Evolutionary conservation across 2,888 invertebrate species (phyloP), one percentile per base, ranked within the genome.

Genomic region (Orgyia antiqua): DNA sequence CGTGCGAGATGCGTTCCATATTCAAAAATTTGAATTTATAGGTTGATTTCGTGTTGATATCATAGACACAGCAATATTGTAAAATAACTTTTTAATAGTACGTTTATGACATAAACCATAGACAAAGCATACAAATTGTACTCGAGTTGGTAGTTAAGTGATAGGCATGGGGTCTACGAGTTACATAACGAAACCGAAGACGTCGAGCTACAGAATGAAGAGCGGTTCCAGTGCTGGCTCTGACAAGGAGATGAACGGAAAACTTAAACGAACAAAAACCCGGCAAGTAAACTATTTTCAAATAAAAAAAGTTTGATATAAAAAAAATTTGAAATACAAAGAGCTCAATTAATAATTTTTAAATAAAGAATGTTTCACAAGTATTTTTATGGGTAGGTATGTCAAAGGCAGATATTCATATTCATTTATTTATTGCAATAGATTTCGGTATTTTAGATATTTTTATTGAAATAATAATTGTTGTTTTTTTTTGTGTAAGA

Each of bases 141-240:
- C 26, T 25, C 27, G 17, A 27, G 23, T 39, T 37, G 32, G 42
- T 44, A 51, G 50, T 40, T 26, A 45, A 42, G 51, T 50, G 50
- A 83, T 79, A 86, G 86, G 86, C 31, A 87, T 87, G 87, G 87
- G 87, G 25, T 86, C 87, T 25, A 86, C 84, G 27, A 87, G 67
- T 74, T 86, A 77, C 55, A 53, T 77, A 49, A 65, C 68, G 15
- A 87, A 86, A 46, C 67, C 82, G 3, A 82, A 80, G 48, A 54
- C 72, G 10, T 59, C 63, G 6, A 72, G 72, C 29, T 82, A 73
- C 36, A 66, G 74, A 49, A 67, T 64, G 13, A 84, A 82, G 49
- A 83, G 83, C 43, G 84, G 79, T 6, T 84, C 84, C 27, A 82
- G 79, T 52, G 72, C 54, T 3, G 80, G 83, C 1, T 80, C 80